Conservation (phyloP, 2,797 vertebrate genomes). For the Anas capensis region DNA sequence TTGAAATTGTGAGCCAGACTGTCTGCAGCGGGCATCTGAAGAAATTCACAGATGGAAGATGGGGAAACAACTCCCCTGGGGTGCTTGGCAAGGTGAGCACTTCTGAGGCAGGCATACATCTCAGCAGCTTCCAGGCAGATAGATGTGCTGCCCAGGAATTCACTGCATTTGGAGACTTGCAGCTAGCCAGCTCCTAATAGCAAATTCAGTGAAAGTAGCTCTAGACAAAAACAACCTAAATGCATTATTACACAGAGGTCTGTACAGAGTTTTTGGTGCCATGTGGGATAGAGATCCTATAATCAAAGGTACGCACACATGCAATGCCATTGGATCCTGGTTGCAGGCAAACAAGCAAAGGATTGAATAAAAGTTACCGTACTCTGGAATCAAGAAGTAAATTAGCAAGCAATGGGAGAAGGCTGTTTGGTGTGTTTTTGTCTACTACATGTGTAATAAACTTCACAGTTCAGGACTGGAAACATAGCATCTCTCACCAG, state of each 20-base stretch:
- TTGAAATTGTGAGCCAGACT: neutral
- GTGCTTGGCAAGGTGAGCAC: neutral
- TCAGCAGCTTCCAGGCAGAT: neutral
- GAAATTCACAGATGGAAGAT: neutral
- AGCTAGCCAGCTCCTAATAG: neutral
- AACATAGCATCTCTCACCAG: neutral
- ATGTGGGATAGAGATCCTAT: neutral
- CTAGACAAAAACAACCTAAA: neutral
- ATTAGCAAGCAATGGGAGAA: neutral
- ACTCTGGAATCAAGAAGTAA: neutral
- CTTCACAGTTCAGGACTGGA: neutral
- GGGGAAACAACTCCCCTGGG: neutral
- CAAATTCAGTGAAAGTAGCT: neutral
- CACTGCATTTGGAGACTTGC: neutral
- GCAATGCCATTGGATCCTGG: neutral
- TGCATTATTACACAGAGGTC: neutral
- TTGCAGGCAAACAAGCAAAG: neutral
- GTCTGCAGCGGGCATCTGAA: neutral
- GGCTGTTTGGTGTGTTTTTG: neutral
- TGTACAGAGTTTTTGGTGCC: neutral
- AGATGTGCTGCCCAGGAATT: neutral
- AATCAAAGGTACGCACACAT: neutral
- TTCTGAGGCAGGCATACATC: neutral
- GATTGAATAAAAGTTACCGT: neutral
- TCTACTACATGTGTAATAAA: neutral